Evolutionary conservation across 2,797 vertebrate genomes (phyloP), one percentile per base, ranked within the genome.

Genomic region (Neosilurus hyrtlii): DNA sequence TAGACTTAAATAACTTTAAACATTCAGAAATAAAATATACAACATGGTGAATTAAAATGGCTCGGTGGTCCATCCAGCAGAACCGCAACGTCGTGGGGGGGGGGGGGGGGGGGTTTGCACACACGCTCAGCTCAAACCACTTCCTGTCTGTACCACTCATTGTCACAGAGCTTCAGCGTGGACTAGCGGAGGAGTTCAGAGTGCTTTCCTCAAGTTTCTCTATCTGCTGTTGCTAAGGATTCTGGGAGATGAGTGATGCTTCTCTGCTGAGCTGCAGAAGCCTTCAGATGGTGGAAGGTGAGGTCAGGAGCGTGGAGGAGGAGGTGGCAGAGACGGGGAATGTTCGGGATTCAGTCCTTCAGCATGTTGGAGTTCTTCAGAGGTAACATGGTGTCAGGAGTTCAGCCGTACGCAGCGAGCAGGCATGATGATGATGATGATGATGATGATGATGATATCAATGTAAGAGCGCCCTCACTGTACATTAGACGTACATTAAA

Each of bases 1-100:
- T 90, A 89, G 81, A 92, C 88, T 93, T 93, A 94, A 94, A 94
- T 94, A 92, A 89, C 87, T 89, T 90, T 89, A 86, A 92, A 93
- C 92, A 93, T 92, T 94, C 89, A 92, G 89, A 92, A 93, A 90
- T 85, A 93, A 92, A 94, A 92, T 93, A 86, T 92, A 93, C 93
- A 93, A 90, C 91, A 68, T 86, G 63, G 86, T 91, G 83, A 89
- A 89, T 82, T 82, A 80, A 82, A 89, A 90, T 83, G 85, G 82
- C 86, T 88, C 89, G 26, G 79, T 82, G 86, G 90, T 91, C 86
- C 80, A 82, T 90, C 81, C 83, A 85, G 62, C 84, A 73, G 71
- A 82, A 54, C 71, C 56, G 49, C 80, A 35, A 65, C 72, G 5
- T 79, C 26, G 2, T 15, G 2, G 35, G 35, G 67, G 35, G 4